phyloP scores from a whole-genome alignment of 2,797 vertebrate species.

The Discoglossus pictus region DNA sequence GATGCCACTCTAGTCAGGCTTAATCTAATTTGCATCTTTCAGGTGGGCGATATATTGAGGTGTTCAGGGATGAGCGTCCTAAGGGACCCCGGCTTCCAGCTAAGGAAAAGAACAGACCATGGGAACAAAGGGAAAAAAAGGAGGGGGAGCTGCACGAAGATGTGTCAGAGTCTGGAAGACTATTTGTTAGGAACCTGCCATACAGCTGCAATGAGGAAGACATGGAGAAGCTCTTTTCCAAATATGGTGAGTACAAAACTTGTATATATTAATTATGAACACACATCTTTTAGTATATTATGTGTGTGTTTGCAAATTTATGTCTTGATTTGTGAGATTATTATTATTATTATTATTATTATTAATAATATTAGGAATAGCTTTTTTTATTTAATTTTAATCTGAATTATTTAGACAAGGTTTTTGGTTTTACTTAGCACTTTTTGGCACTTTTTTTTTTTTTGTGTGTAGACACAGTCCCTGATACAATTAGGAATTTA shows the following conservation, averaged over 20 bases:
- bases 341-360: too few relatives aligned
- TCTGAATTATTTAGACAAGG: too few relatives aligned
- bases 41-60: conserved; percentile 88
- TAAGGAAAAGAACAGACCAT: conserved; percentile 64
- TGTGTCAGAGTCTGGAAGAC: conserved; percentile 87
- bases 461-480: too few relatives aligned
- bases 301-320: too few relatives aligned
- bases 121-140: conserved; percentile 73
- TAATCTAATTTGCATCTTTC: neutral
- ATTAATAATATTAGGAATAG: too few relatives aligned
- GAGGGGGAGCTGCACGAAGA: conserved; percentile 91
- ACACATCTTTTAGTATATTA: neutral
- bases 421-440: too few relatives aligned
- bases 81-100: conserved; percentile 32
- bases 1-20: neutral
- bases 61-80: conserved; percentile 69
- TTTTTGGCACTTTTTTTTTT: too few relatives aligned
- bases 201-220: conserved; percentile 92
- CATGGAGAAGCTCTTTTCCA: conserved; percentile 81
- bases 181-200: conserved; percentile 92
- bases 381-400: too few relatives aligned
- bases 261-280: neutral
- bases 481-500: too few relatives aligned
- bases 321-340: too few relatives aligned
- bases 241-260: conserved; percentile 82